Evolutionary conservation across 2,113 vertebrate species (phyloP).

Genomic region (Dolichotis patagonum): DNA sequence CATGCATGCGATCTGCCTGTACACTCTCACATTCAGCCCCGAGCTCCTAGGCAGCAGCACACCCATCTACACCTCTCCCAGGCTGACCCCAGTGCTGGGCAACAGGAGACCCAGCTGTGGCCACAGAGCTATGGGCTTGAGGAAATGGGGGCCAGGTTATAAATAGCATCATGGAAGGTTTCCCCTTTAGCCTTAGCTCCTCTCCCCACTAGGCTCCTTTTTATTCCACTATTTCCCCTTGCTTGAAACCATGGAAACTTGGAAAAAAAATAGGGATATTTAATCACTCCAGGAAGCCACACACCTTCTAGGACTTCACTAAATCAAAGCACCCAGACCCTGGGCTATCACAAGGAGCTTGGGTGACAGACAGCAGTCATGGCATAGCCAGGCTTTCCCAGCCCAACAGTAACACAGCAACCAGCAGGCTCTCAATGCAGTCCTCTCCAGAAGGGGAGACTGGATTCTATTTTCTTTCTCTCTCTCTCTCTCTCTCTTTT

Average conservation of each 20-base stretch:
- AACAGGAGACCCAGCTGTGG: background rate
- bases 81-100: background rate
- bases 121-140: background rate
- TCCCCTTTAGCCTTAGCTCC: background rate
- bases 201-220: background rate
- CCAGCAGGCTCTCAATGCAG: background rate
- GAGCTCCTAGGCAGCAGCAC: background rate
- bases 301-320: conserved; percentile 10
- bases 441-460: background rate
- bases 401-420: background rate
- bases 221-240: background rate
- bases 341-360: background rate
- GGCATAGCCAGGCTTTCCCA: background rate
- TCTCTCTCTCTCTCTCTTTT: background rate
- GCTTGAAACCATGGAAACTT: conserved; percentile 33
- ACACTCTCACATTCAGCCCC: background rate
- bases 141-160: background rate
- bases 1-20: background rate
- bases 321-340: conserved; percentile 20
- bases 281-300: conserved; percentile 9
- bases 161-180: conserved; percentile 9
- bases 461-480: background rate
- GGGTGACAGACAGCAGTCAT: background rate
- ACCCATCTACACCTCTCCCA: background rate
- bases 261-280: background rate